Evolutionary conservation across 2,113 vertebrate genomes (phyloP), one percentile per base, ranked within the genome.

Genomic region (Crotalus tigris): DNA sequence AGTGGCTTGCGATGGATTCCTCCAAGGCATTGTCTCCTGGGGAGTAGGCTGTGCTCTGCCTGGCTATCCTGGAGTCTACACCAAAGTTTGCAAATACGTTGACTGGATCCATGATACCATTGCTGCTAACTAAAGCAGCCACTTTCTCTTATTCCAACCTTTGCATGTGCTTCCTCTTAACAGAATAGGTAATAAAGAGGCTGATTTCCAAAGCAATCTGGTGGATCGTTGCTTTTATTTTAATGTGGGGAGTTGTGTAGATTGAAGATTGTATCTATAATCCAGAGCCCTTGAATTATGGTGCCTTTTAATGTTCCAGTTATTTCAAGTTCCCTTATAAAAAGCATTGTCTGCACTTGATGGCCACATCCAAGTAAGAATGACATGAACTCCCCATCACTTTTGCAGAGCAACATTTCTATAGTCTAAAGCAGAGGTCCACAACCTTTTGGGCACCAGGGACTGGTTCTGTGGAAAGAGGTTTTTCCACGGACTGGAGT

Each of bases 11-110:
- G 96, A 97, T 0, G 95, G 95, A 24, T 0, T 95, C 96, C 97
- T 98, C 93, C 98, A 99, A 94, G 98, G 98, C 93, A 95, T 98
- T 29, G 98, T 99, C 94, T 99, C 98, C 93, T 99, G 98, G 98
- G 98, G 98, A 57, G 95, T 97, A 0, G 98, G 98, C 90, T 99
- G 98, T 53, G 98, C 98, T 3, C 93, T 95, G 94, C 96, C 0
- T 90, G 97, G 98, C 95, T 97, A 93, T 24, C 98, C 98, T 0
- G 98, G 98, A 8, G 98, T 98, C 92, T 99, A 99, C 94, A 93
- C 98, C 88, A 98, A 98, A 94, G 98, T 98, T 88, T 98, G 98
- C 98, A 98, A 97, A 94, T 98, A 97, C 46, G 95, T 96, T 94
- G 92, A 95, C 96, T 98, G 98, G 98, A 98, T 98, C 49, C 0